A percentile compares a stretch with the other conserved stretches of the same genome.
phyloP scores from a whole-genome alignment of 2,113 vertebrate species.

The Ceratotherium simum region DNA sequence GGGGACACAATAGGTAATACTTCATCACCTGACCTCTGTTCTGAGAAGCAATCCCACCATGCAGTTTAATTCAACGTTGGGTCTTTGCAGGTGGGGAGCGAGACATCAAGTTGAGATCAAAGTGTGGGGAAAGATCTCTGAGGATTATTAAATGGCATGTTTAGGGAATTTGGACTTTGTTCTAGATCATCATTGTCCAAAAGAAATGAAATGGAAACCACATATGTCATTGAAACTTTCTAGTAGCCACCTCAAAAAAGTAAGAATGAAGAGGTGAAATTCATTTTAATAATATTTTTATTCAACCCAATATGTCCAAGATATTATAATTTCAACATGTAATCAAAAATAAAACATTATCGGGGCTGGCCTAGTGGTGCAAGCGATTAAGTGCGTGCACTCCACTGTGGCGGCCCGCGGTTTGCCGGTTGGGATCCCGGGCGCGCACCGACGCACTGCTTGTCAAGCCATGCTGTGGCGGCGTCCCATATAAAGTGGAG shows the following conservation, averaged over 20 bases:
- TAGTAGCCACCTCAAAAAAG: not conserved
- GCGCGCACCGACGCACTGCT: too few species aligned
- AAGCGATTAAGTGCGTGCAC: too few species aligned
- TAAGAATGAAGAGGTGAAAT: not conserved
- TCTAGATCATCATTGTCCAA: not conserved
- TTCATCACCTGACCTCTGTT: not conserved
- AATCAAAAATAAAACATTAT: not conserved
- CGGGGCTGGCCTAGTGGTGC: too few species aligned
- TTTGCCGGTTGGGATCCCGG: too few species aligned
- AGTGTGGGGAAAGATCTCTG: not conserved
- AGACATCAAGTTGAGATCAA: not conserved
- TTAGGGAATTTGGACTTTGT: not conserved
- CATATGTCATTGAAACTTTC: not conserved
- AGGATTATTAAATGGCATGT: not conserved
- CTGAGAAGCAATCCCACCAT: not conserved
- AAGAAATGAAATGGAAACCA: not conserved
- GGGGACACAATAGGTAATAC: not conserved
- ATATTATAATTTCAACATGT: not conserved
- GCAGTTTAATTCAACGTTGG: not conserved
- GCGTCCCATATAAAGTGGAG: too few species aligned
- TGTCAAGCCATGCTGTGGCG: too few species aligned
- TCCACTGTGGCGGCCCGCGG: too few species aligned
- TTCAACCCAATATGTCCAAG: not conserved
- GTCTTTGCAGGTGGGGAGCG: not conserved
- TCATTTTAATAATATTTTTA: not conserved